Percentiles rank a stretch among this genome's conserved stretches.
Evolutionary conservation across 2,888 invertebrate species (phyloP).

Genomic region (Cataglyphis rosenhaueri): DNA sequence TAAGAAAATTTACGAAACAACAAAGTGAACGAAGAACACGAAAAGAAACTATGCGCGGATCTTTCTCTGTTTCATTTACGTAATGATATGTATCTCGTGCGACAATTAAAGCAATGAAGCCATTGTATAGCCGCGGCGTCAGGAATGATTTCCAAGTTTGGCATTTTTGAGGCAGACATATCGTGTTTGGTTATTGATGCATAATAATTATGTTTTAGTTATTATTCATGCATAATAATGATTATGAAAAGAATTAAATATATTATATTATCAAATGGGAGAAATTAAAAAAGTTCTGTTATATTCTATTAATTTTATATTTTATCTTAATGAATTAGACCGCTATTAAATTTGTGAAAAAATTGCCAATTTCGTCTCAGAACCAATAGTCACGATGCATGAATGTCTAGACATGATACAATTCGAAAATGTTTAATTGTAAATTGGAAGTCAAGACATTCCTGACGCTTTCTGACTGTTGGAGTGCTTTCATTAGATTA

Average conservation of each 20-base stretch:
- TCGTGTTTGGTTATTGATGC: background rate
- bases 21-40: background rate
- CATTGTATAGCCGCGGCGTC: background rate
- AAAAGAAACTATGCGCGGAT: background rate
- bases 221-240: background rate
- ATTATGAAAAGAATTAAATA: background rate
- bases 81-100: conserved; percentile 22
- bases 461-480: conserved; percentile 1
- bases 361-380: background rate
- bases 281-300: background rate
- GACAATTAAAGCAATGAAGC: conserved; percentile 58
- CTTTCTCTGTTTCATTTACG: background rate
- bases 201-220: background rate
- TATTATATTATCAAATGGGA: background rate
- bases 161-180: background rate
- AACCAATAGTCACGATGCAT: background rate
- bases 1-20: conserved; percentile 14
- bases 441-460: background rate
- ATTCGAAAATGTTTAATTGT: background rate
- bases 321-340: background rate
- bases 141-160: background rate
- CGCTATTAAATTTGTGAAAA: background rate
- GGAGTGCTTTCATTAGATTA: conserved; percentile 61
- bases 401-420: background rate
- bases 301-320: background rate